These are phyloP conservation scores for Sphyrna mokarran DNA, from an alignment of 2,113 vertebrate genomes.

Conservation along the genomic window DNA sequence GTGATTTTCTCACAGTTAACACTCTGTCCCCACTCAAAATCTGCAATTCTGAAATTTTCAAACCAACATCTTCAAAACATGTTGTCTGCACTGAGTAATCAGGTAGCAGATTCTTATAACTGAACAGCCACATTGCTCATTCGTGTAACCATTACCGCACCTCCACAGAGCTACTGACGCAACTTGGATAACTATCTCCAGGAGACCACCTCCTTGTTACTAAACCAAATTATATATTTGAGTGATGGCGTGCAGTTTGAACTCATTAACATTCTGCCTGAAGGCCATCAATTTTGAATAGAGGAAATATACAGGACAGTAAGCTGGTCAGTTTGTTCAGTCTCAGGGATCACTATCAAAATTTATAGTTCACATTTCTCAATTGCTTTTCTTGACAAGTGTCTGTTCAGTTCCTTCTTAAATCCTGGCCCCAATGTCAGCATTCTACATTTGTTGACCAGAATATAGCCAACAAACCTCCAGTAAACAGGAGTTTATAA, in stretches of 20 bases:
- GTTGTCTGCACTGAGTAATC: neutral
- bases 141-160: neutral
- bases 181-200: neutral
- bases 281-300: too few relatives aligned
- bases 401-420: too few relatives aligned
- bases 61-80: neutral
- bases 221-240: neutral
- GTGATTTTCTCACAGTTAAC: neutral
- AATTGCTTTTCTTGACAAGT: too few relatives aligned
- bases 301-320: too few relatives aligned
- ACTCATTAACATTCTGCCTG: too few relatives aligned
- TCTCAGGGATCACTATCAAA: too few relatives aligned
- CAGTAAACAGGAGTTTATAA: neutral
- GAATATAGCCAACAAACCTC: neutral
- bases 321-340: too few relatives aligned
- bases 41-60: neutral
- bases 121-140: neutral
- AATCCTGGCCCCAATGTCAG: neutral
- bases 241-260: too few relatives aligned
- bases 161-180: neutral
- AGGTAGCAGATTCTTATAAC: neutral
- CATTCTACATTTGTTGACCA: neutral
- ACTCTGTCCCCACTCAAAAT: neutral
- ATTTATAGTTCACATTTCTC: too few relatives aligned
- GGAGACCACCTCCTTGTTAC: neutral